These are phyloP conservation scores for Brachyopa scutellaris DNA, from an alignment of 2,888 invertebrate species.

Conservation along the genomic window DNA sequence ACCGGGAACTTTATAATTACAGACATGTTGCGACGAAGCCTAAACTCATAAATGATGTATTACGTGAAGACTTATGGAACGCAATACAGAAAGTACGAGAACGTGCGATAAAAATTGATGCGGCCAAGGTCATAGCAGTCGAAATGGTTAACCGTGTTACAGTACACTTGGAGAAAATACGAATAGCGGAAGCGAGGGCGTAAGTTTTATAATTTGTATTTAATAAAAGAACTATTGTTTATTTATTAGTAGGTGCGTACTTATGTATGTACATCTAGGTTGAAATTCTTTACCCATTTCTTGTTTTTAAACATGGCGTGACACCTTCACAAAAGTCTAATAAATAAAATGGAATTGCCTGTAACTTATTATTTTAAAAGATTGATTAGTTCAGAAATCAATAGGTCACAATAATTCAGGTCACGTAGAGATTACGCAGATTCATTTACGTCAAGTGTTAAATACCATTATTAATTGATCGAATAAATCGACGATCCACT, in stretches of 20 bases:
- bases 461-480: too few species aligned
- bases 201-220: constrained; percentile 84
- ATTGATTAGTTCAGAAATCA: too few species aligned
- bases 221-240: constrained; percentile 5
- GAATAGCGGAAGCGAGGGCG: constrained; percentile 89
- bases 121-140: constrained; percentile 90
- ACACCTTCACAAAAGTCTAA: too few species aligned
- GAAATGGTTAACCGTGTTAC: constrained; percentile 92
- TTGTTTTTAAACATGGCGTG: too few species aligned
- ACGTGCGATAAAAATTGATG: constrained; percentile 88
- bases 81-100: constrained; percentile 89
- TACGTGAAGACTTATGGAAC: constrained; percentile 92
- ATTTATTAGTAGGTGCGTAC: neutral
- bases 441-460: too few species aligned
- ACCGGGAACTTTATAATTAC: constrained; percentile 40
- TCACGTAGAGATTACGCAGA: too few species aligned
- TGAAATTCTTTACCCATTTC: too few species aligned
- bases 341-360: too few species aligned
- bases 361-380: too few species aligned
- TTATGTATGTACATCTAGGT: too few species aligned
- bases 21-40: constrained; percentile 86
- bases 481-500: too few species aligned
- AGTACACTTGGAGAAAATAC: constrained; percentile 92
- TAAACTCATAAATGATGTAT: constrained; percentile 85
- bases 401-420: too few species aligned